Evolutionary conservation across 2,797 vertebrate genomes (phyloP), one percentile per base, ranked within the genome.

Genomic region (Potorous gilbertii): DNA sequence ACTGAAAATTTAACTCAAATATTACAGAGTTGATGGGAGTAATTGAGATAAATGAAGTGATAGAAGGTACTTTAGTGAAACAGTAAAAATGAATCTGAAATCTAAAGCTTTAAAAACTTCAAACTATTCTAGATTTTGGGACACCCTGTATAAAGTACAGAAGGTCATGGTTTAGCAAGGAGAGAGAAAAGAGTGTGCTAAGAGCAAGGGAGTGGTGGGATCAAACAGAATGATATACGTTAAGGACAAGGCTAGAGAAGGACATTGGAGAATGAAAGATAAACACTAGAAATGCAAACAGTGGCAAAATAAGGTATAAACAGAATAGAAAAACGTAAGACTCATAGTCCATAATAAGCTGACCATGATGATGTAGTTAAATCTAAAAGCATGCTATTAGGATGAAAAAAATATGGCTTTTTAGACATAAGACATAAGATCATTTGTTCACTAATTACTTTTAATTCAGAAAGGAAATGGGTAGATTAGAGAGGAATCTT

Each of bases 321-420:
- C 29, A 54, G 34, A 29, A 16, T 40, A 92, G 55, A 46, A 34
- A 95, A 57, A 50, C 9, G 1, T 28, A 34, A 13, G 5, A 13
- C 1, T 27, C 52, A 2, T 0, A 5, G 57, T 1, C 1, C 12
- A 18, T 14, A 50, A 55, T 81, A 46, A 10, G 9, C n/a, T 46
- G 18, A 81, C 8, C 74, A 24, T 46, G 8, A 81, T 81, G 18
- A 74, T 2, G 2, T 40, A 1, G 66, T 74, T 74, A 81, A 46
- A 46, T 46, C 74, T 40, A 46, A 81, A 12, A 81, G 40, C 40
- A 81, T 81, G 40, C 18, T 81, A 81, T 0, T 81, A 46, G 74
- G 21, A 11, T 81, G 18, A 46, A 24, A 24, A n/a, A 40, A 81
- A 81, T 29, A 46, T 24, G 40, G 29, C 40, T 46, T 81, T 81